Base-by-base conservation (phyloP, 2,113 vertebrate genomes). In the Columba janthina region DNA sequence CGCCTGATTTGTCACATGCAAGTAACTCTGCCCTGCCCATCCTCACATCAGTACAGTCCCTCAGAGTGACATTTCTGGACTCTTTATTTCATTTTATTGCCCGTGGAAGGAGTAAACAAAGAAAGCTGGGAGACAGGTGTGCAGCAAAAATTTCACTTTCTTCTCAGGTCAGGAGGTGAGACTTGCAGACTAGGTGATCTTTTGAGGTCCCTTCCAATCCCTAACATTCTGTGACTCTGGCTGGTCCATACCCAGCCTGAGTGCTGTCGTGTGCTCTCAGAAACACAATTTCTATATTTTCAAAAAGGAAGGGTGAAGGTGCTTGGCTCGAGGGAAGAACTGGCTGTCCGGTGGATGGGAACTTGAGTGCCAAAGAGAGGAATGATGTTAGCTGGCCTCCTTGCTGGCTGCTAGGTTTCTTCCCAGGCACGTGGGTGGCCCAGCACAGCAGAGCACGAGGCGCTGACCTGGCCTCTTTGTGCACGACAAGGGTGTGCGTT, bases 401-500 rank as follows among this genome's bases (percentile, higher is more conserved):
- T 60, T 51, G 34, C 38, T 50, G 42, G 38, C 67, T 83, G 25
- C 25, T 46, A 38, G 29, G 8, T 34, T 79, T 79, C 62, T 61
- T 51, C 54, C 42, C 1, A 1, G 25, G 38, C 72, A 34, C 11
- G 15, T 11, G 25, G 34, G 29, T n/a, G 62, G 25, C 57, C 54
- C 28, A 25, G 15, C 0, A 2, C 31, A 57, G 61, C 31, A 67
- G 44, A 69, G 21, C 10, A 14, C 2, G 9, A 54, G 36, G 19
- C 3, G 4, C 57, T 67, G 57, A 44, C 20, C 21, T 4, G 2
- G 3, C 32, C 38, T 51, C 38, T 62, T 25, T 34, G 64, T 2
- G 0, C 8, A 18, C 0, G 2, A 46, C 20, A 42, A 48, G 32
- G 42, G 42, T 58, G 62, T 0, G 1, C 0, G 3, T 29, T 42